Evolutionary conservation across 1,140 invertebrate genomes (phyloP).

Genomic region (Pissodes strobi): DNA sequence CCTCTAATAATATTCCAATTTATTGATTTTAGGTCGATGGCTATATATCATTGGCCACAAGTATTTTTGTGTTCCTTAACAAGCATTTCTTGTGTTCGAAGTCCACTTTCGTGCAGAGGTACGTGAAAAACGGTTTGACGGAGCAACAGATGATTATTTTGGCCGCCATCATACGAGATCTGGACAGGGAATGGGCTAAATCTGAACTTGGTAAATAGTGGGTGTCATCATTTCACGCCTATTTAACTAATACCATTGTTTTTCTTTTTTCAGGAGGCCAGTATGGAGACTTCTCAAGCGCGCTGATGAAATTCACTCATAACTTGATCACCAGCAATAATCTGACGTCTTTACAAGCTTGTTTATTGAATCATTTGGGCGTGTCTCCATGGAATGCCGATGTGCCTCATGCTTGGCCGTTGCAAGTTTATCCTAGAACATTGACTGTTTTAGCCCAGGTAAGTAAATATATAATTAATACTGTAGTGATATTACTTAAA

Average conservation of each 20-base stretch:
- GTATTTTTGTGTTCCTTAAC: conserved; percentile 70
- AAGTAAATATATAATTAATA: background rate
- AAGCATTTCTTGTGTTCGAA: conserved; percentile 70
- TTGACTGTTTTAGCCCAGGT: conserved; percentile 73
- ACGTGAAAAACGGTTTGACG: conserved; percentile 65
- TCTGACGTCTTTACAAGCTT: conserved; percentile 71
- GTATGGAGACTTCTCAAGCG: conserved; percentile 77
- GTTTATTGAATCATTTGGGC: conserved; percentile 73
- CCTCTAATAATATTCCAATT: conserved; percentile 6
- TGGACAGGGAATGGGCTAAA: conserved; percentile 81
- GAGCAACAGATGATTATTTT: conserved; percentile 81
- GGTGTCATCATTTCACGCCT: conserved; percentile 7
- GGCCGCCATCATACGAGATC: conserved; percentile 81
- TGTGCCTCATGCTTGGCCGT: conserved; percentile 70
- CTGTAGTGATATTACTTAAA: background rate
- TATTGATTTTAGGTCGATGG: conserved; percentile 62
- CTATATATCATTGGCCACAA: conserved; percentile 78
- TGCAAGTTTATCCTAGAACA: conserved; percentile 81
- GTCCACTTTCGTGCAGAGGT: conserved; percentile 60
- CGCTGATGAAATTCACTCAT: conserved; percentile 81
- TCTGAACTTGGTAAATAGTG: conserved; percentile 71
- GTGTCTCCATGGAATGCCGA: conserved; percentile 74
- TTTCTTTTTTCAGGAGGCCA: conserved; percentile 65
- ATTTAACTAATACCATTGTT: too few species aligned
- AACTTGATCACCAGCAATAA: conserved; percentile 77